Evolutionary conservation across 1,140 invertebrate species (phyloP), one percentile per base, ranked within the genome.

Genomic region (Platorchestia sp.): DNA sequence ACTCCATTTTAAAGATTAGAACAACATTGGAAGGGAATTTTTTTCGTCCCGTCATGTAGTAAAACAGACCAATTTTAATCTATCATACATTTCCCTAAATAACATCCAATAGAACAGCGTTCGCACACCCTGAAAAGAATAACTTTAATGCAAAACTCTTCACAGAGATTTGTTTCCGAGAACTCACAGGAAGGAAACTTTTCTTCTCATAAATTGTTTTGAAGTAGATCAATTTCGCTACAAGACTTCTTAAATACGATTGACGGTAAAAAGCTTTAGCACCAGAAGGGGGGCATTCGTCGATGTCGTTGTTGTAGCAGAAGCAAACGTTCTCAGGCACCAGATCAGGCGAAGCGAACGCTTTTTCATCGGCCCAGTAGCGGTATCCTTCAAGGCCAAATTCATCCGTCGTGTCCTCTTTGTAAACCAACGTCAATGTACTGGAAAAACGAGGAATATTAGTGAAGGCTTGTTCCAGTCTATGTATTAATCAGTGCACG

Each of bases 261-360:
- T 3, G 59, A 75, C 27, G 0, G 10, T 27, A 89, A 86, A 45
- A 19, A 53, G 6, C n/a, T 47, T 86, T 0, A 89, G 87, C 44
- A 96, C 96, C 96, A 43, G 95, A 96, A 27, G 95, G 96, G 6
- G 95, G 95, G 90, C 96, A 96, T 3, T 86, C 95, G 36, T 42
- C 87, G 59, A 27, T 10, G 27, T 75, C 59, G 59, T 75, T 75
- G 27, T 90, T 16, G 75, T 95, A 95, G 75, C 96, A 96, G 87
- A 96, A 96, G 43, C 96, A 96, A 75, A 96, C 95, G 51, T 96
- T 96, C 51, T 96, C 96, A 6, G 95, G 95, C 51, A 96, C 95
- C 3, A 95, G 40, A 6, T 95, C 95, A 27, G 95, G 86, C 45
- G 96, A 96, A 45, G 96, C 96, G 90, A 97, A 97, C 1, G 96